Percentiles rank a stretch among this genome's conserved stretches.
Conservation (phyloP, 2,113 vertebrate genomes). For the Apistogramma diplotaenia region DNA sequence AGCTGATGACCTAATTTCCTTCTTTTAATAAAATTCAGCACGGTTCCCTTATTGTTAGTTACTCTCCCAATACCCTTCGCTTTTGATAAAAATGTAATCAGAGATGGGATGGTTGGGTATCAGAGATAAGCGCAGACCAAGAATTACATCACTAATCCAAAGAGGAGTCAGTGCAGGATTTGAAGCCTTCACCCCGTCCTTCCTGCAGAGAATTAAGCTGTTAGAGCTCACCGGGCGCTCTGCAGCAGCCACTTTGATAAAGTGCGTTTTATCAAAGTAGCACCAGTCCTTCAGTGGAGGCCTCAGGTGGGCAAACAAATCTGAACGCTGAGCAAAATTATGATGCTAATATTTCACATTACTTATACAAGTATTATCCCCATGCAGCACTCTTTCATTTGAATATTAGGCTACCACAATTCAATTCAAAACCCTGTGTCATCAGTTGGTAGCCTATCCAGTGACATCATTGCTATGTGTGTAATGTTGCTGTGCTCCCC, state of each 20-base stretch:
- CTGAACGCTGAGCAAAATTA: background rate
- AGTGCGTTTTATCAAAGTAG: background rate
- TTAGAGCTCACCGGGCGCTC: background rate
- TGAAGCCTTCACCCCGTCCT: background rate
- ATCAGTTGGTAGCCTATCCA: background rate
- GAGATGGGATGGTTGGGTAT: background rate
- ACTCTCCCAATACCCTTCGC: background rate
- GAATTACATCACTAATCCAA: background rate
- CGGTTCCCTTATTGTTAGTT: background rate
- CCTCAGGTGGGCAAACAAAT: background rate
- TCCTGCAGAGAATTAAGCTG: background rate
- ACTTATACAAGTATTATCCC: background rate
- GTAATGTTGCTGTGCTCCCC: background rate
- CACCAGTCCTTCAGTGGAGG: background rate
- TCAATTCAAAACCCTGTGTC: background rate
- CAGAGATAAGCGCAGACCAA: background rate
- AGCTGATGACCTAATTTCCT: background rate
- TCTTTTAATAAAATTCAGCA: background rate
- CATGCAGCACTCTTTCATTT: background rate
- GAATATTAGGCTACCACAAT: background rate
- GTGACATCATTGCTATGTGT: too few relatives aligned
- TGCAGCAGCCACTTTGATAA: background rate
- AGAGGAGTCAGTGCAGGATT: background rate
- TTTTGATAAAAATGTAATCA: background rate
- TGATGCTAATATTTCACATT: background rate